Base-by-base conservation (phyloP, 2,797 vertebrate genomes). In the Australoheros facetus region DNA sequence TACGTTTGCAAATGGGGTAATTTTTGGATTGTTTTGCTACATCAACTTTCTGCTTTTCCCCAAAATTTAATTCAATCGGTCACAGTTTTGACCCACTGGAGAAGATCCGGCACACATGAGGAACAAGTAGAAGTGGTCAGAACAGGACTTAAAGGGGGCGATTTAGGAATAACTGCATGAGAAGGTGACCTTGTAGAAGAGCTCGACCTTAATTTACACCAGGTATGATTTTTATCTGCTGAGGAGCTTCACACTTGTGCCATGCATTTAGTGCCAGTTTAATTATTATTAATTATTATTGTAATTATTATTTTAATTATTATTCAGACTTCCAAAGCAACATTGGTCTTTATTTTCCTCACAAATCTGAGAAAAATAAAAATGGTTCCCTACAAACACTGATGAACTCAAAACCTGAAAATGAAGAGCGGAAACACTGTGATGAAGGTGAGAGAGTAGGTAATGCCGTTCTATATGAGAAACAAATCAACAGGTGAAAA, bases 321-420 rank as follows among this genome's bases (percentile, higher is more conserved):
- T 48, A 5, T 48, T 48, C 17, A 53, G 48, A 53, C 48, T 19
- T n/a, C 8, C 17, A 53, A 53, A 53, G 45, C 45, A 48, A 48
- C 16, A 48, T 48, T 17, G 45, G 16, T 48, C 45, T 17, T 48
- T 48, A 48, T 48, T 48, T 48, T 48, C 45, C 45, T 48, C 45
- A 19, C 17, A 53, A 53, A 53, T n/a, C 48, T 53, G 48, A 53
- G 17, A 53, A 53, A 53, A 53, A 19, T 53, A 19, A 53, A 53
- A 51, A 19, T 19, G 17, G 17, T 51, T 51, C 26, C 64, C 69
- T 72, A 62, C 11, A 73, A 72, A 48, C 19, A 39, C 34, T 48
- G 42, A 54, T 42, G 45, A 58, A 70, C 23, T 42, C 8, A 77
- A 75, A 54, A 78, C 58, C 60, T 75, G 64, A 34, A 71, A 72